phyloP scores from a whole-genome alignment of 92 coral and sea anemone species.

The Porites rus region DNA sequence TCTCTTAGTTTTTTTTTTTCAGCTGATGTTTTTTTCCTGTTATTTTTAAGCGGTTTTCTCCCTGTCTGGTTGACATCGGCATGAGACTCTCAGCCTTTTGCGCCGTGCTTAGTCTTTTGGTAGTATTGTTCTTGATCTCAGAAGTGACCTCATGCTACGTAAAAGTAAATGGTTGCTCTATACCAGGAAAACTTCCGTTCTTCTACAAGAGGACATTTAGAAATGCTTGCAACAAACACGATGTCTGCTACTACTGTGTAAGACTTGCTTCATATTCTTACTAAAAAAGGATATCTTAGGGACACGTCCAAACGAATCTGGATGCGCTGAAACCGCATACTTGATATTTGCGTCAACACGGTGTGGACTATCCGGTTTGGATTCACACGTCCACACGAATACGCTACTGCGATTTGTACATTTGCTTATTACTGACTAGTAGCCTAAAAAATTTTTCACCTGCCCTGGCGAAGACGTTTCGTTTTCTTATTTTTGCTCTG shows the following conservation, averaged over 20 bases:
- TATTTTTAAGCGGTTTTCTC: neutral
- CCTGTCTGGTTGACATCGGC: neutral
- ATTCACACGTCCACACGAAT: too few relatives aligned
- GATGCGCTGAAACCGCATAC: too few relatives aligned
- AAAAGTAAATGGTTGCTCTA: neutral
- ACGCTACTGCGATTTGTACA: too few relatives aligned
- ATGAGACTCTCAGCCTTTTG: neutral
- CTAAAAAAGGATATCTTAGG: too few relatives aligned
- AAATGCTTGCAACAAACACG: slow-evolving; percentile 91
- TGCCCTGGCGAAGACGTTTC: too few relatives aligned
- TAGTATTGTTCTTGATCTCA: neutral
- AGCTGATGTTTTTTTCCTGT: neutral
- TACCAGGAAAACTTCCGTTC: slow-evolving; percentile 63
- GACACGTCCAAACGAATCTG: too few relatives aligned
- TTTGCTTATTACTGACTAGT: too few relatives aligned
- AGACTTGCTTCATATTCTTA: slow-evolving; percentile 19
- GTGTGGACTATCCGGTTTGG: too few relatives aligned
- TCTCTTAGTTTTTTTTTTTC: neutral
- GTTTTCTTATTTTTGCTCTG: too few relatives aligned
- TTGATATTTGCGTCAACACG: too few relatives aligned
- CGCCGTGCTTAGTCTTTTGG: neutral
- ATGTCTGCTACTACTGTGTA: slow-evolving; percentile 92
- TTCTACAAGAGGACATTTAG: slow-evolving; percentile 71
- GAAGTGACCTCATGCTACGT: neutral
- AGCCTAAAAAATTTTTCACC: too few relatives aligned